Evolutionary conservation across 2,888 invertebrate genomes (phyloP).

Genomic region (Cataglyphis cursor): DNA sequence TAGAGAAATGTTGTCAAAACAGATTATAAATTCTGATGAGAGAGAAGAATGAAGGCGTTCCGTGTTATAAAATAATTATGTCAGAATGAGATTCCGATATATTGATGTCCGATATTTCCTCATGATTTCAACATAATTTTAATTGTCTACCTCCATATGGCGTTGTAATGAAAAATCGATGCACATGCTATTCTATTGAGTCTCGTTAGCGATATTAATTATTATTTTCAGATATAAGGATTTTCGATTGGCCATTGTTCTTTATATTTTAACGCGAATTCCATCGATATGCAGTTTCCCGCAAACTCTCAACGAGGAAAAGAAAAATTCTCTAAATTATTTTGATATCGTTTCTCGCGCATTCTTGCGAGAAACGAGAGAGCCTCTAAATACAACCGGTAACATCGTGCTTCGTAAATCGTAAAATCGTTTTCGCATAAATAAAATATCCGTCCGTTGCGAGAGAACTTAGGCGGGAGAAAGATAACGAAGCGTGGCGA

Average conservation of each 20-base stretch:
- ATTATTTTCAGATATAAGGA: slow-evolving; percentile 44
- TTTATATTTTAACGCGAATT: slow-evolving; percentile 26
- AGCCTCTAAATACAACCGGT: slow-evolving; percentile 18
- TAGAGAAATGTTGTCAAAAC: slow-evolving; percentile 1
- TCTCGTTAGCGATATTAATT: slow-evolving; percentile 49
- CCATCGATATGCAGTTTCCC: not conserved
- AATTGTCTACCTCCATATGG: slow-evolving; percentile 41
- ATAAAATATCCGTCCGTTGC: slow-evolving; percentile 47
- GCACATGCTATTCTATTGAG: not conserved
- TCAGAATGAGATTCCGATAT: slow-evolving; percentile 42
- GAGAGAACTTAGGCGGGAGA: slow-evolving; percentile 8
- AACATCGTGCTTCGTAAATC: slow-evolving; percentile 28
- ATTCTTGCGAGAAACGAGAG: slow-evolving; percentile 17
- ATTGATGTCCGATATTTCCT: slow-evolving; percentile 40
- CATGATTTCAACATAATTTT: slow-evolving; percentile 44
- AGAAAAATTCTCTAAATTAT: slow-evolving; percentile 37
- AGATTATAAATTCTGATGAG: slow-evolving; percentile 11
- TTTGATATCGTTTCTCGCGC: slow-evolving; percentile 2
- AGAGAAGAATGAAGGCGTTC: slow-evolving; percentile 21
- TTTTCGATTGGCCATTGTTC: slow-evolving; percentile 16
- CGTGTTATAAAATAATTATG: slow-evolving; percentile 42
- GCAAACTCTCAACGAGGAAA: not conserved
- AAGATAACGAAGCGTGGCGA: slow-evolving; percentile 34
- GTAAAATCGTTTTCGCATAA: slow-evolving; percentile 43
- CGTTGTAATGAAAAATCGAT: slow-evolving; percentile 28